Conservation (phyloP, 2,113 vertebrate species). For the Nymphicus hollandicus region DNA sequence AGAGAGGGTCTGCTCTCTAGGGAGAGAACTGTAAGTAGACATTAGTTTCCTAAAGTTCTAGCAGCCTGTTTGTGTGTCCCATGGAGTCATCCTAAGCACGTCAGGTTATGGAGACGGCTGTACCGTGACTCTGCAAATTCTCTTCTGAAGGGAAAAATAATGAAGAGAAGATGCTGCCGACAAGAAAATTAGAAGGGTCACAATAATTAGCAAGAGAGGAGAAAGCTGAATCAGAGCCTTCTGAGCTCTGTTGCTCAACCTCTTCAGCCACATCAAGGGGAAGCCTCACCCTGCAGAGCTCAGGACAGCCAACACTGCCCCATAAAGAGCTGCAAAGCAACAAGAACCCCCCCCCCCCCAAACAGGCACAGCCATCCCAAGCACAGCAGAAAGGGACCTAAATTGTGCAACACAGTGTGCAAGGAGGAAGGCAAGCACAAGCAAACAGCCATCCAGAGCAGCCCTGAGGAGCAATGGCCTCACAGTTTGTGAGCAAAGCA, state of each 20-base stretch:
- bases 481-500: not conserved
- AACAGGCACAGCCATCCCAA: not conserved
- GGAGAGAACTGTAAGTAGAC: not conserved
- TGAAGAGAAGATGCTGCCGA: not conserved
- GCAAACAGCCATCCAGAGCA: not conserved
- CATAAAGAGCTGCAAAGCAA: not conserved
- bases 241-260: slow-evolving; percentile 1
- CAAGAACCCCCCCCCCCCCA: accelerated
- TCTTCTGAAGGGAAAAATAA: not conserved
- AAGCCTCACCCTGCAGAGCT: not conserved
- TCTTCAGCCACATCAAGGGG: slow-evolving; percentile 37
- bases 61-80: not conserved
- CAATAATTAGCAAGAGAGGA: not conserved
- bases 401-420: accelerated
- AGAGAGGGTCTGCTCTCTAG: not conserved
- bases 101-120: not conserved
- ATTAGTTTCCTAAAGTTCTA: not conserved
- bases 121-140: not conserved
- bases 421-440: not conserved
- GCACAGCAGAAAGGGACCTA: not conserved
- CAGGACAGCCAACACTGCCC: not conserved
- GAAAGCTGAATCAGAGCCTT: slow-evolving; percentile 34
- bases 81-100: accelerated
- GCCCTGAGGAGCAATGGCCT: not conserved
- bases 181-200: slow-evolving; percentile 37